Evolutionary conservation across 2,113 vertebrate genomes (phyloP).

Genomic region (Dryoscopus gambensis): DNA sequence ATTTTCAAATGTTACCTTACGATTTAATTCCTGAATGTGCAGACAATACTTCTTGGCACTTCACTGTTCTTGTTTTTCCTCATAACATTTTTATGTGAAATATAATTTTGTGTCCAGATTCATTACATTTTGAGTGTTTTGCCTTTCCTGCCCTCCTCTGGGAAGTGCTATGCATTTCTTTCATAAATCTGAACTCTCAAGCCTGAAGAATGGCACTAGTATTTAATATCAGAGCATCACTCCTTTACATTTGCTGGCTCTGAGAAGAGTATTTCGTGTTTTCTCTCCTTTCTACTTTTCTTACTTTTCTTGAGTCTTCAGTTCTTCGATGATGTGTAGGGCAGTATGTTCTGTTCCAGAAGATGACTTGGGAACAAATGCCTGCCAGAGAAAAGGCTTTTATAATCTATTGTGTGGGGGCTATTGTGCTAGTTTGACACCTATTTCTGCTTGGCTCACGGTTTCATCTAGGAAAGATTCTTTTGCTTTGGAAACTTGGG

Average conservation of each 20-base stretch:
- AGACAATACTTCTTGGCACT: background rate
- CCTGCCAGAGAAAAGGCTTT: slow-evolving; percentile 1
- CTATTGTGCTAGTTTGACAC: slow-evolving; percentile 5
- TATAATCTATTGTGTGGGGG: background rate
- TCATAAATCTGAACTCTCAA: slow-evolving; percentile 8
- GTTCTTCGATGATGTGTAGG: slow-evolving; percentile 16
- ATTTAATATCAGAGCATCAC: background rate
- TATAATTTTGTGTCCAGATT: background rate
- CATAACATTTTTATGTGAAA: background rate
- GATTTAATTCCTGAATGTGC: background rate
- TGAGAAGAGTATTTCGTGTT: background rate
- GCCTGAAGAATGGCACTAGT: background rate
- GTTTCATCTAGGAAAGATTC: background rate
- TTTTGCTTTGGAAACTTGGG: background rate
- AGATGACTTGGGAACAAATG: slow-evolving; percentile 27
- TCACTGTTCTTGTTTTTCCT: background rate
- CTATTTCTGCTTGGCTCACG: slow-evolving; percentile 18
- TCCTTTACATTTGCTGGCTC: background rate
- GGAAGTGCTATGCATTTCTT: slow-evolving; percentile 9
- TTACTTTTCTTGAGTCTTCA: slow-evolving; percentile 15
- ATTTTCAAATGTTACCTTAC: background rate
- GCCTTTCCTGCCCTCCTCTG: background rate
- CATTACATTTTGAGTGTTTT: background rate
- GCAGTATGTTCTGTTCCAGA: slow-evolving; percentile 42
- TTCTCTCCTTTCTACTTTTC: slow-evolving; percentile 42